A percentile compares a stretch with the other conserved stretches of the same genome.
phyloP scores from a whole-genome alignment of 2,888 invertebrate genomes.

The Sisyra terminalis region DNA sequence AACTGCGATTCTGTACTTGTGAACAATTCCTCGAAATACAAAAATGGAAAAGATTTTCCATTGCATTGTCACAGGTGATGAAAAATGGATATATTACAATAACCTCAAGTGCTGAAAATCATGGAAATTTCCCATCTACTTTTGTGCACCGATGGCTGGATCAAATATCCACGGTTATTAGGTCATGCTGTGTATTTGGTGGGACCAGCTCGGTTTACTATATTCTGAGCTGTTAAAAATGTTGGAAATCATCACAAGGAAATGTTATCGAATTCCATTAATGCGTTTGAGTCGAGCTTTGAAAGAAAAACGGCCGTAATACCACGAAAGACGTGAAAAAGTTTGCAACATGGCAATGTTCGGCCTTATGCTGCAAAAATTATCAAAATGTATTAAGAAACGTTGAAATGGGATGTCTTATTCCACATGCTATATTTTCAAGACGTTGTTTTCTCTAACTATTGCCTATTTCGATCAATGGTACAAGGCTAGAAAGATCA shows the following conservation, averaged over 20 bases:
- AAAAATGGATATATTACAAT: not conserved
- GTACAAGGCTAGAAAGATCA: conserved; percentile 12
- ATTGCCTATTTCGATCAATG: conserved; percentile 14
- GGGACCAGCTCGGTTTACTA: not conserved
- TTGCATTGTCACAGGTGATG: not conserved
- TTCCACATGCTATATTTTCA: conserved; percentile 13
- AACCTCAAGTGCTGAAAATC: conserved; percentile 11
- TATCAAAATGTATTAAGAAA: conserved; percentile 8
- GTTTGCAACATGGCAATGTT: conserved; percentile 13
- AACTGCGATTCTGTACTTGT: not conserved
- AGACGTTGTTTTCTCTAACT: conserved; percentile 14
- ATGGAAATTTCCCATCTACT: conserved; percentile 13
- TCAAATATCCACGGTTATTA: conserved; percentile 14
- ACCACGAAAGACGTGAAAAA: conserved; percentile 1
- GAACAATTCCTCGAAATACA: not conserved
- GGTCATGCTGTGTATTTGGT: conserved; percentile 1
- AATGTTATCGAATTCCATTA: not conserved
- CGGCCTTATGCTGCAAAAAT: conserved; percentile 9
- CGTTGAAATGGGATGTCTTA: conserved; percentile 14
- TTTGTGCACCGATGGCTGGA: conserved; percentile 13
- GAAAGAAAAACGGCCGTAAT: not conserved
- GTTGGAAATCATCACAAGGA: not conserved
- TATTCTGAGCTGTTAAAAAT: not conserved
- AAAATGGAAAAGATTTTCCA: not conserved
- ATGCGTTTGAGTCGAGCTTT: conserved; percentile 3